Conservation (phyloP, 2,888 invertebrate species). For the Oscheius onirici region DNA sequence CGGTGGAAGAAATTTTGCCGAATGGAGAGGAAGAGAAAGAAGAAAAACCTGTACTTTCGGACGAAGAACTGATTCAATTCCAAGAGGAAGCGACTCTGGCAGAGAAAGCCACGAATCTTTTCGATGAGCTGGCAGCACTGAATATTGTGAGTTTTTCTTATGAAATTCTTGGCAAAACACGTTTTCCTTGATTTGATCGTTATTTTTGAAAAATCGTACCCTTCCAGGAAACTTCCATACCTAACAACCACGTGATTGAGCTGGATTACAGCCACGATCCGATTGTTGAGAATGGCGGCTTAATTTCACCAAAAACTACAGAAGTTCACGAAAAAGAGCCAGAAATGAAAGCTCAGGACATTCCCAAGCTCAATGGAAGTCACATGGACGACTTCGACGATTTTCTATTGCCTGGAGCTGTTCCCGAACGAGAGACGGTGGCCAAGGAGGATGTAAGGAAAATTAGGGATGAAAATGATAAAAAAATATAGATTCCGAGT, state of each 20-base stretch:
- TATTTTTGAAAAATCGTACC: not conserved
- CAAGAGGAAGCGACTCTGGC: too few species aligned
- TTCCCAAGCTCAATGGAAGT: not conserved
- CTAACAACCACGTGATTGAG: not conserved
- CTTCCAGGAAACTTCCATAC: not conserved
- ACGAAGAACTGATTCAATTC: too few species aligned
- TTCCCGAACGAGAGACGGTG: not conserved
- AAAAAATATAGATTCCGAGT: not conserved
- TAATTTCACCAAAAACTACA: not conserved
- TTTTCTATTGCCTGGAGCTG: constrained; percentile 8
- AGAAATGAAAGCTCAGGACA: too few species aligned
- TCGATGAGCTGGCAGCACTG: not conserved
- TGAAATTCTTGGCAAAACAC: too few species aligned
- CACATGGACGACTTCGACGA: not conserved
- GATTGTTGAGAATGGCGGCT: not conserved
- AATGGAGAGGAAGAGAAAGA: too few species aligned
- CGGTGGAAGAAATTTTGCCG: too few species aligned
- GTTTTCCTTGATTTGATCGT: not conserved
- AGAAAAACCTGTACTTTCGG: too few species aligned
- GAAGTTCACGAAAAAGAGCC: not conserved
- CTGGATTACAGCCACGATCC: not conserved
- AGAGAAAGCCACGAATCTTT: not conserved
- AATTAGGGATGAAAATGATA: not conserved
- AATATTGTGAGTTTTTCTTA: not conserved
- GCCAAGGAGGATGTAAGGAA: not conserved